Base-by-base conservation (phyloP, 2,888 invertebrate species). In the Meteorus colon region DNA sequence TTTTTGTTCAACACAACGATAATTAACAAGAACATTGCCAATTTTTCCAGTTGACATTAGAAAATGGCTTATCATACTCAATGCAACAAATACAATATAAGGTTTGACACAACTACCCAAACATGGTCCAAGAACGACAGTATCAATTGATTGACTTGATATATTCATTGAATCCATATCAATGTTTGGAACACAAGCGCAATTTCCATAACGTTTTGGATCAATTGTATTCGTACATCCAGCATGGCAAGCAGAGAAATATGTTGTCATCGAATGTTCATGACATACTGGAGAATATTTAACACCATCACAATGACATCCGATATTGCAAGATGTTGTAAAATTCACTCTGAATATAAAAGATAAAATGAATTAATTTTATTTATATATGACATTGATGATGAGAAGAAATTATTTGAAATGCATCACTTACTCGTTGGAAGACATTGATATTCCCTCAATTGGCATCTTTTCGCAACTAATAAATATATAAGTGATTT, bases 241-340 rank as follows among this genome's bases (percentile, higher is more conserved):
- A 0, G 95, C 95, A 84, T 94, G 94, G 82, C 95, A 95, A 0
- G 95, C 92, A 0, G 94, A 94, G 87, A 93, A 95, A 83, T 91
- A 95, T 0, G 94, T 93, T 16, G 91, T 91, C 71, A 88, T 90
- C 0, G 90, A 90, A 16, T 91, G 87, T 59, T 90, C 90, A 79
- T 92, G 91, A 82, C 94, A 94, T 0, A 94, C 92, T 0, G 94
- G 94, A 4, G 92, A 91, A 86, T 93, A 94, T 78, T 92, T 91
- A 6, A 92, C 90, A 27, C 90, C 88, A 2, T 90, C 90, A 85
- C 94, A 94, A 45, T 90, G 90, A 85, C 94, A 94, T 68, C 91
- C 91, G 1, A 81, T 76, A 86, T 94, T 94, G 85, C 94, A 94
- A 0, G 82, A 78, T 0, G 89, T 87, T 1, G 90, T 91, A 55